These are phyloP conservation scores for Timandra comae DNA, from an alignment of 2,888 invertebrate genomes.

Conservation along the genomic window DNA sequence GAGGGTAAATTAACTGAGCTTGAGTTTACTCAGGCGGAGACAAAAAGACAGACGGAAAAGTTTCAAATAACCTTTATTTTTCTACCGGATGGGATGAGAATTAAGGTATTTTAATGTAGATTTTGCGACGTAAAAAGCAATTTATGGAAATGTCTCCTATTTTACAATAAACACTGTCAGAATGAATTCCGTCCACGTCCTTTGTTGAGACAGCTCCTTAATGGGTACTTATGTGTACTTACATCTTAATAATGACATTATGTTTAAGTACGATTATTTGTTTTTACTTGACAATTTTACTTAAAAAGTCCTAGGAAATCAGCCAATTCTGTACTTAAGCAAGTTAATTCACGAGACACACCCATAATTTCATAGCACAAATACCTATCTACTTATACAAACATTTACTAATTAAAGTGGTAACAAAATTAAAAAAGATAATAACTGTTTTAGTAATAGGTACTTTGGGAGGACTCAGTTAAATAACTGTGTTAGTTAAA, in stretches of 20 bases:
- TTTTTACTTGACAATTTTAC: neutral
- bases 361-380: too few relatives aligned
- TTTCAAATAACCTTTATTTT: conserved; percentile 8
- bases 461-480: too few relatives aligned
- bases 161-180: conserved; percentile 17
- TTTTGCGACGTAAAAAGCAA: conserved; percentile 17
- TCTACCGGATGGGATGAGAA: conserved; percentile 5
- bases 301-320: neutral
- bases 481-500: neutral
- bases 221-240: conserved; percentile 13
- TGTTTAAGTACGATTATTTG: neutral
- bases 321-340: neutral
- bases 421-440: too few relatives aligned
- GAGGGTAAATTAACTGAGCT: conserved; percentile 4
- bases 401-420: too few relatives aligned
- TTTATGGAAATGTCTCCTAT: conserved; percentile 16
- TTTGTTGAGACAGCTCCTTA: conserved; percentile 16
- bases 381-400: too few relatives aligned
- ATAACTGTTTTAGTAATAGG: too few relatives aligned
- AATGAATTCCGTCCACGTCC: conserved; percentile 5
- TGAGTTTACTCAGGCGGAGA: conserved; percentile 4
- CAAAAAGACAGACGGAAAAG: conserved; percentile 9
- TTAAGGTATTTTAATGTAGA: conserved; percentile 17
- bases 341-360: too few relatives aligned
- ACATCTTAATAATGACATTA: neutral